A percentile compares a stretch with the other conserved stretches of the same genome.
These are phyloP conservation scores for Phyllotreta striolata DNA, from an alignment of 2,888 invertebrate genomes.

Conservation along the genomic window DNA sequence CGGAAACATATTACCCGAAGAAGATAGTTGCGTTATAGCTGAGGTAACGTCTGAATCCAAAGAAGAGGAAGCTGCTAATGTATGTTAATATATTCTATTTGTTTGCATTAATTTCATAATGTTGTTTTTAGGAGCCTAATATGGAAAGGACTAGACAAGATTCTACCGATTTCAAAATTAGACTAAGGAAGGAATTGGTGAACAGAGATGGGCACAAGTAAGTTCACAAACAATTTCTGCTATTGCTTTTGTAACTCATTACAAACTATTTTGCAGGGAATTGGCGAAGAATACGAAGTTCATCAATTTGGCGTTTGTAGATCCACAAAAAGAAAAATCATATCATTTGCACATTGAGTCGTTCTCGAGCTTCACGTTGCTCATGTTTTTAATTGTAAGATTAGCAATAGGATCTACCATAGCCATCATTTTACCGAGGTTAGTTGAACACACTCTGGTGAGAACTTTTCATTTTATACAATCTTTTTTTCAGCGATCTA, in stretches of 20 bases:
- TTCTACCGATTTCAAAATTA: slow-evolving; percentile 81
- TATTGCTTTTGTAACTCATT: slow-evolving; percentile 1
- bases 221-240: slow-evolving; percentile 46
- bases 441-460: slow-evolving; percentile 36
- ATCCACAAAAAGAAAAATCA: slow-evolving; percentile 70
- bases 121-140: slow-evolving; percentile 50
- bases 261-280: slow-evolving; percentile 62
- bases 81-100: slow-evolving; percentile 39
- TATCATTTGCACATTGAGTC: slow-evolving; percentile 73
- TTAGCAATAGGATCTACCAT: slow-evolving; percentile 65
- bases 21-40: slow-evolving; percentile 60
- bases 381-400: slow-evolving; percentile 72
- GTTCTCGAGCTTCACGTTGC: slow-evolving; percentile 70
- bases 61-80: slow-evolving; percentile 59
- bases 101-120: slow-evolving; percentile 14
- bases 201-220: slow-evolving; percentile 85
- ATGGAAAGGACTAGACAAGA: slow-evolving; percentile 70
- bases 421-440: slow-evolving; percentile 67
- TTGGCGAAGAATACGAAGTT: slow-evolving; percentile 73
- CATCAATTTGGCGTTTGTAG: slow-evolving; percentile 72
- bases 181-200: slow-evolving; percentile 83
- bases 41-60: slow-evolving; percentile 60
- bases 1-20: slow-evolving; percentile 59
- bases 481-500: slow-evolving; percentile 47
- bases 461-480: slow-evolving; percentile 4